Evolutionary conservation across 2,888 invertebrate species (phyloP), one percentile per base, ranked within the genome.

Genomic region (Ormia ochracea): DNA sequence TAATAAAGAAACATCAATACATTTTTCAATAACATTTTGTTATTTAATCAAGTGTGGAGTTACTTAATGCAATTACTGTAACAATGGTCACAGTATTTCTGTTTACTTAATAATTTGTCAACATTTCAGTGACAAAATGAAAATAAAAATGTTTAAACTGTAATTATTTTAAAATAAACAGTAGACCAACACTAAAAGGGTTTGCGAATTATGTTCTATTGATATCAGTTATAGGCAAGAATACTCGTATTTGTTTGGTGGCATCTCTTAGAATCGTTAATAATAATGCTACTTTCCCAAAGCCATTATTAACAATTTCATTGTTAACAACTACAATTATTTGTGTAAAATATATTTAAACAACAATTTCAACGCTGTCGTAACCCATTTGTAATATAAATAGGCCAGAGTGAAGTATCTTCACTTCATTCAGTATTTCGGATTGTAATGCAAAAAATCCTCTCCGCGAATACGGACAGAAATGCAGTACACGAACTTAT

Each of bases 401-500:
- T 73, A 54, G 0, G 1, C 4, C 36, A 17, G 45, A 61, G 1
- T 3, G 10, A 2, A 26, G 23, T 9, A 17, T 14, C 19, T 43
- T 10, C 1, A 26, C 6, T 19, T 41, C 41, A 70, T 50, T 50
- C 52, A 59, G 70, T 41, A 65, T 21, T 10, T 21, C 12, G 0
- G 43, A 38, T 38, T 52, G 28, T 4, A 38, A 21, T n/a, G 14
- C 54, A 41, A 7, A 14, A 1, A 21, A 38, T 38, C 10, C 14
- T 17, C 1, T 41, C 10, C 36, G 43, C 7, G 4, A 38, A 10
- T 2, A 31, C n/a, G 3, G 0, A 38, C 21, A 9, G 61, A 28
- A 33, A 82, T 82, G 82, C 45, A 65, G 14, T 77, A 56, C 14
- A 14, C 14, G 5, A 38, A 1, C 3, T 50, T 80, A 1, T 58